phyloP scores from a whole-genome alignment of 2,888 invertebrate species.

The Sycophila texana region DNA sequence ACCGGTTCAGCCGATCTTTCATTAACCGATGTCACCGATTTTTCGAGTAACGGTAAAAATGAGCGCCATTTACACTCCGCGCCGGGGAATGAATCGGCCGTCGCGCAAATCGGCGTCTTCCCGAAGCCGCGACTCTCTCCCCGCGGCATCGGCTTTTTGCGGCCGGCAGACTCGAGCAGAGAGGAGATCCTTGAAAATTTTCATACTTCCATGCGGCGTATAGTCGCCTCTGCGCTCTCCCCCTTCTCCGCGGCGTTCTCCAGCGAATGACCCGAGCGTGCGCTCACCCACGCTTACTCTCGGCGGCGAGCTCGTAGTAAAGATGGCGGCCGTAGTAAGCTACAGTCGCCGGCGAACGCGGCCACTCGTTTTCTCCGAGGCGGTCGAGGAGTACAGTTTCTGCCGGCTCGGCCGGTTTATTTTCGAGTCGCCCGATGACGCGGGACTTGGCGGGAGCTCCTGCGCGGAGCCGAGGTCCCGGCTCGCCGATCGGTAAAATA shows the following conservation, averaged over 20 bases:
- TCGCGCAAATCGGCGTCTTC: too few species aligned
- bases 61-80: too few species aligned
- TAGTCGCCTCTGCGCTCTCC: slow-evolving; percentile 52
- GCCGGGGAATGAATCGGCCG: too few species aligned
- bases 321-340: slow-evolving; percentile 68
- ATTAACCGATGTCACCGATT: too few species aligned
- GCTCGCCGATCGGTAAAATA: neutral
- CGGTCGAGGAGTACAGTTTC: slow-evolving; percentile 36
- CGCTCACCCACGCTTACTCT: slow-evolving; percentile 69
- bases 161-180: too few species aligned
- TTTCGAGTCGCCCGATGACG: slow-evolving; percentile 37
- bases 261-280: slow-evolving; percentile 65
- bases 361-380: neutral
- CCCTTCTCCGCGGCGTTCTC: slow-evolving; percentile 51
- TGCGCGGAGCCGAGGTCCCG: neutral
- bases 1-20: slow-evolving; percentile 8
- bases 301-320: slow-evolving; percentile 66
- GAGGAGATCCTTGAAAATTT: too few species aligned
- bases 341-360: slow-evolving; percentile 55
- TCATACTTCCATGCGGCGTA: too few species aligned
- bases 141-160: too few species aligned
- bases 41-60: too few species aligned
- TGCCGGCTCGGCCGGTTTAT: slow-evolving; percentile 42
- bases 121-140: too few species aligned
- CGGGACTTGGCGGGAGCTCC: neutral